Evolutionary conservation across 2,797 vertebrate species (phyloP).

Genomic region (Schizopygopsis pylzovi): DNA sequence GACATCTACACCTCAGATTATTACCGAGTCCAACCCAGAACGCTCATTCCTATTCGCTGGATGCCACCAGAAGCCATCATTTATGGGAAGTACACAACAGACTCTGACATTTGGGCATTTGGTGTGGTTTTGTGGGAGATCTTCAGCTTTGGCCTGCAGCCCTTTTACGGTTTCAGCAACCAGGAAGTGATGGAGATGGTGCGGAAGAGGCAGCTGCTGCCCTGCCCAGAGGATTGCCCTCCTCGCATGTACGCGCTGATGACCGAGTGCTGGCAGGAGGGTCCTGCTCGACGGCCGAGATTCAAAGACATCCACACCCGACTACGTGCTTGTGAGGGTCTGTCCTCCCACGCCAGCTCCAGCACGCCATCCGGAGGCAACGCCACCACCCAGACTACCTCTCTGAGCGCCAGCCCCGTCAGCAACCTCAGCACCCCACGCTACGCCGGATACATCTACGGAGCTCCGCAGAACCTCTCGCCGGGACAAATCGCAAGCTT

Average conservation of each 20-base stretch:
- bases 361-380: constrained; percentile 96
- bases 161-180: constrained; percentile 96
- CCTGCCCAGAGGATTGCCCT: constrained; percentile 97
- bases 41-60: constrained; percentile 95
- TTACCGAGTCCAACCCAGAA: constrained; percentile 91
- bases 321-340: constrained; percentile 93
- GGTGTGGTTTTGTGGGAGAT: constrained; percentile 98
- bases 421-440: constrained; percentile 96
- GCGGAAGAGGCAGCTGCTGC: constrained; percentile 92
- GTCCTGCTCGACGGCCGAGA: constrained; percentile 88
- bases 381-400: constrained; percentile 98
- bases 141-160: constrained; percentile 98
- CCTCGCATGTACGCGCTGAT: constrained; percentile 93
- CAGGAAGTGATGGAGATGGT: constrained; percentile 99
- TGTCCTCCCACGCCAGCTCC: constrained; percentile 95
- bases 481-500: constrained; percentile 86
- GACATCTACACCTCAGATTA: constrained; percentile 96
- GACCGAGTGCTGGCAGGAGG: constrained; percentile 98
- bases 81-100: constrained; percentile 94
- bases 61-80: constrained; percentile 95
- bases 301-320: constrained; percentile 94
- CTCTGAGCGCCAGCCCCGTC: constrained; percentile 95
- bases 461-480: constrained; percentile 80
- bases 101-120: constrained; percentile 97
- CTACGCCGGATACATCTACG: constrained; percentile 92